Evolutionary conservation across 2,888 invertebrate genomes (phyloP).

Genomic region (Belgica antarctica): DNA sequence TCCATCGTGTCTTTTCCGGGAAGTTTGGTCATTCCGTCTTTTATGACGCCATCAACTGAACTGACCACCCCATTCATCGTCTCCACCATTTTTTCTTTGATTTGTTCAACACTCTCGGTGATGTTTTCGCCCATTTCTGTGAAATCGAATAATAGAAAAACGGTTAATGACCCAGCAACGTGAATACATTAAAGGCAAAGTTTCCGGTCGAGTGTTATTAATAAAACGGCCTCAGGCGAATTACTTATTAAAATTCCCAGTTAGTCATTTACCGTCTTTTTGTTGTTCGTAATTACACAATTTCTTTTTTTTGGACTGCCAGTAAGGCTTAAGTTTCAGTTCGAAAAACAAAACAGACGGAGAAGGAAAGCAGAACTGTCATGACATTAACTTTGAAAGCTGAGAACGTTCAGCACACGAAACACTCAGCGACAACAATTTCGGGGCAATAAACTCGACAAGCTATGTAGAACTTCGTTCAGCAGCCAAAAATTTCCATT

Average conservation of each 20-base stretch:
- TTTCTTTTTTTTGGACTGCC: neutral
- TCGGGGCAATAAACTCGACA: too few relatives aligned
- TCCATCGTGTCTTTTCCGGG: constrained; percentile 45
- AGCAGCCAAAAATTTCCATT: too few relatives aligned
- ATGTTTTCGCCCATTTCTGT: constrained; percentile 46
- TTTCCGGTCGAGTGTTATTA: constrained; percentile 17
- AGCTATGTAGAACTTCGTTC: too few relatives aligned
- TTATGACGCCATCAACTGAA: constrained; percentile 45
- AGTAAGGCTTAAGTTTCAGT: neutral
- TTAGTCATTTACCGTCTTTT: constrained; percentile 12
- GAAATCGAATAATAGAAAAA: constrained; percentile 29
- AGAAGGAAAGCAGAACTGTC: constrained; percentile 10
- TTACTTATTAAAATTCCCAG: constrained; percentile 21
- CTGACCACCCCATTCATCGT: constrained; percentile 46
- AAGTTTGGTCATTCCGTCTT: constrained; percentile 44
- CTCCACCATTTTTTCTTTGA: constrained; percentile 47
- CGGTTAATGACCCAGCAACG: constrained; percentile 30
- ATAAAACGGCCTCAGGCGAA: constrained; percentile 21
- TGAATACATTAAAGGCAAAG: constrained; percentile 20
- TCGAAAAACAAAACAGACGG: neutral
- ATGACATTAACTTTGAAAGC: constrained; percentile 2
- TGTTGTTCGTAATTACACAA: neutral
- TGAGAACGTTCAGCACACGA: neutral
- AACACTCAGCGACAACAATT: neutral
- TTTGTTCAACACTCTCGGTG: constrained; percentile 45